phyloP scores from a whole-genome alignment of 2,113 vertebrate genomes.

The Archocentrus centrarchus region DNA sequence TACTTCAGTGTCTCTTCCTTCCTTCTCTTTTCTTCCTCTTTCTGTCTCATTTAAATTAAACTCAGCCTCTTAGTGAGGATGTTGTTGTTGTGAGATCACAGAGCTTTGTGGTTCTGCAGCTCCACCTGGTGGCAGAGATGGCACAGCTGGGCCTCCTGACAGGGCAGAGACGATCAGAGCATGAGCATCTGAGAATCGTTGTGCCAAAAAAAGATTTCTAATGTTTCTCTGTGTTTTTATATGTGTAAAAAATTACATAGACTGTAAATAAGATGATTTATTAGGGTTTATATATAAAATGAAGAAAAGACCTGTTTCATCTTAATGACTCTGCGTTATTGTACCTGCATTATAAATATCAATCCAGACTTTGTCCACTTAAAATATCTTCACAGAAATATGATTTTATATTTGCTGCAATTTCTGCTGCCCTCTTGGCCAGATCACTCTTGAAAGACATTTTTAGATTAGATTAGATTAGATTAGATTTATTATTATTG shows the following conservation, averaged over 20 bases:
- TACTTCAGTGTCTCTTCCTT: background rate
- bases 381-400: background rate
- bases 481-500: too few species aligned
- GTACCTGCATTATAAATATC: background rate
- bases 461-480: too few species aligned
- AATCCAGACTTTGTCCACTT: background rate
- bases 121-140: constrained; percentile 11
- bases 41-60: background rate
- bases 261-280: background rate
- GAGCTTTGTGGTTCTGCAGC: background rate
- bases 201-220: too few species aligned
- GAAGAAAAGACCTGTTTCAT: background rate
- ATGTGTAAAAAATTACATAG: background rate
- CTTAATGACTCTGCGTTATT: background rate
- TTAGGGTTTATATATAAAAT: background rate
- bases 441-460: too few species aligned
- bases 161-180: background rate
- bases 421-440: too few species aligned
- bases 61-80: background rate
- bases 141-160: background rate
- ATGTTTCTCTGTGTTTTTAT: too few species aligned
- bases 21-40: constrained; percentile 41
- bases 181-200: too few species aligned
- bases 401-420: background rate
- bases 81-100: background rate